A percentile compares a stretch with the other conserved stretches of the same genome.
Evolutionary conservation across 2,888 invertebrate genomes (phyloP).

Genomic region (Rhamphomyia laevipes): DNA sequence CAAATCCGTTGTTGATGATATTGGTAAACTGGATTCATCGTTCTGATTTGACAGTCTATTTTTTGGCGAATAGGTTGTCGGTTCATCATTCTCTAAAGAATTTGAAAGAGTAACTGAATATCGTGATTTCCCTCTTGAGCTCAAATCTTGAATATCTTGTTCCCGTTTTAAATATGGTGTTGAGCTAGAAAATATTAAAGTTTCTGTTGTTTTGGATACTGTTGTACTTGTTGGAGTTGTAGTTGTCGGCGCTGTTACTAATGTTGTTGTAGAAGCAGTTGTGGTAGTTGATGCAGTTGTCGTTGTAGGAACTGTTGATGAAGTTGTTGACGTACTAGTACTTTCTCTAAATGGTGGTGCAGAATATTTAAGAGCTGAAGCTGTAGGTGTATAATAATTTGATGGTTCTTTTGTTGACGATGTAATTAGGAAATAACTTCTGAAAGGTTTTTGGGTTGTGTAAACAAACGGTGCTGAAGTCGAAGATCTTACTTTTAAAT

Average conservation of each 20-base stretch:
- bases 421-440: conserved; percentile 27
- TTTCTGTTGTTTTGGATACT: conserved; percentile 15
- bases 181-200: conserved; percentile 10
- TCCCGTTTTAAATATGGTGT: conserved; percentile 10
- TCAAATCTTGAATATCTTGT: conserved; percentile 18
- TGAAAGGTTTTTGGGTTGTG: conserved; percentile 25
- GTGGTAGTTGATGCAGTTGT: conserved; percentile 16
- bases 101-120: conserved; percentile 28
- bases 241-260: conserved; percentile 20
- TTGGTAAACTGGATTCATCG: background rate
- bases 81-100: conserved; percentile 25
- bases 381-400: background rate
- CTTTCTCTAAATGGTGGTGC: conserved; percentile 10
- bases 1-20: background rate
- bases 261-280: conserved; percentile 9
- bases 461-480: conserved; percentile 16
- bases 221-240: conserved; percentile 10
- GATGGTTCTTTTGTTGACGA: conserved; percentile 17
- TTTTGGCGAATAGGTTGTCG: conserved; percentile 34
- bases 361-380: background rate
- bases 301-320: conserved; percentile 16
- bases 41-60: conserved; percentile 18
- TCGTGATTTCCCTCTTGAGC: conserved; percentile 31
- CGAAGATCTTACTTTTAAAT: conserved; percentile 23
- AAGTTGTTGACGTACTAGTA: conserved; percentile 18